Base-by-base conservation (phyloP, 2,888 invertebrate genomes). In the Plusia festucae region DNA sequence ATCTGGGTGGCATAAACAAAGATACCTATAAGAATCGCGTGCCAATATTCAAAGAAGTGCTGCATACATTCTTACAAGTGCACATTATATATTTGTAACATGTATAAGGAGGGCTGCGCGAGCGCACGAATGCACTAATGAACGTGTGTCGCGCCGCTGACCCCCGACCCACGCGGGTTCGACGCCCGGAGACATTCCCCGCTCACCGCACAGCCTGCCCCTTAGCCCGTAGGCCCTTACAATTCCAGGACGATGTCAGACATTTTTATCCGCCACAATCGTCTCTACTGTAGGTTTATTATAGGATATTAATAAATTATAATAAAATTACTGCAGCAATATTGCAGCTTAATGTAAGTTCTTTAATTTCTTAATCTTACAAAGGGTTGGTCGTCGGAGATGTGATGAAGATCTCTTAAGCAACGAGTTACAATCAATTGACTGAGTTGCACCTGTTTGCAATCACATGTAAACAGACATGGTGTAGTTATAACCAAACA, bases 121-220 rank as follows among this genome's bases (percentile, higher is more conserved):
- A 69, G 89, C 90, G 90, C 89, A 88, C 79, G 86, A 85, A 85
- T 86, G 87, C 90, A 85, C 89, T 92, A 92, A 94, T 93, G 91
- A 92, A 90, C 88, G 92, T 88, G 84, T 90, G 92, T 91, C 91
- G 93, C 92, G 89, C 85, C 86, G 91, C 88, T 94, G 93, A 94
- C 95, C 95, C 93, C 86, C 93, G 95, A 94, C 94, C 94, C 93
- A 91, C 93, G 90, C 91, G 89, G 86, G 94, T 91, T 94, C 94
- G 91, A 90, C 82, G 95, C 79, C 91, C 94, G 90, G 70, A 75
- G 79, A 62, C 78, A 76, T 70, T 81, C 79, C 84, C 79, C 85
- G 77, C 82, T 59, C 82, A 71, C 73, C 78, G 62, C 76, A 67
- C 72, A 79, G 66, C 65, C 49, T 44, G 53, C 73, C 69, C 40